Conservation (phyloP, 2,888 invertebrate genomes). For the Drosophila imparisetae region DNA sequence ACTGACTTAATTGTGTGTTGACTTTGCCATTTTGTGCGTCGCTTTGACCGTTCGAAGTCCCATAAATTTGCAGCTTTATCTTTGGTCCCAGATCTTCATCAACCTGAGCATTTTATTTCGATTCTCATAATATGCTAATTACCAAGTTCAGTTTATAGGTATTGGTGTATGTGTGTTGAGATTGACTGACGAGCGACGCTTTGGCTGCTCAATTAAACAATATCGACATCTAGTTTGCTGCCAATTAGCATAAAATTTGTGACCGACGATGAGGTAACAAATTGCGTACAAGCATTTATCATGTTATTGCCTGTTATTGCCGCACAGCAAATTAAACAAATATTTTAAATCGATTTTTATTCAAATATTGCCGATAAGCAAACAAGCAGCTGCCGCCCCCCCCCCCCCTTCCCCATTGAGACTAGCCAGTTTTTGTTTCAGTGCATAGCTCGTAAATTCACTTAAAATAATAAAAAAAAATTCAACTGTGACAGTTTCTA, state of each 20-base stretch:
- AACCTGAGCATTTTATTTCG: slow-evolving; percentile 63
- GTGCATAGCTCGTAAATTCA: slow-evolving; percentile 57
- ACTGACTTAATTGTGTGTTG: slow-evolving; percentile 74
- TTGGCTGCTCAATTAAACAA: slow-evolving; percentile 73
- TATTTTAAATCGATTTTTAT: slow-evolving; percentile 68
- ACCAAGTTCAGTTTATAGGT: slow-evolving; percentile 12
- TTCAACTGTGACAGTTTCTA: slow-evolving; percentile 55
- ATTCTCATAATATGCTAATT: slow-evolving; percentile 81
- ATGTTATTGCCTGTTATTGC: slow-evolving; percentile 69
- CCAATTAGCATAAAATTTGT: slow-evolving; percentile 72
- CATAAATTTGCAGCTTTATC: slow-evolving; percentile 75
- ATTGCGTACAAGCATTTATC: slow-evolving; percentile 81
- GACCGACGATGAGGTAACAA: slow-evolving; percentile 74
- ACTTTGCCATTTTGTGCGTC: slow-evolving; percentile 73
- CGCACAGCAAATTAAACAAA: slow-evolving; percentile 39
- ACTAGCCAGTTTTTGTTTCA: slow-evolving; percentile 30
- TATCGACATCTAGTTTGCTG: slow-evolving; percentile 77
- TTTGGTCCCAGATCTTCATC: slow-evolving; percentile 55
- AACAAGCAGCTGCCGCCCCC: slow-evolving; percentile 6
- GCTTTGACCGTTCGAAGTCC: slow-evolving; percentile 55
- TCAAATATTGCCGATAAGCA: slow-evolving; percentile 68
- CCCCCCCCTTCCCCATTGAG: slow-evolving; percentile 12
- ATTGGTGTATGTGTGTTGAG: background rate
- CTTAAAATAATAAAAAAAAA: background rate
- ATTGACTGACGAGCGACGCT: slow-evolving; percentile 33